These are phyloP conservation scores for Gonatopus flavifemur DNA, from an alignment of 1,140 invertebrate species.

Conservation along the genomic window DNA sequence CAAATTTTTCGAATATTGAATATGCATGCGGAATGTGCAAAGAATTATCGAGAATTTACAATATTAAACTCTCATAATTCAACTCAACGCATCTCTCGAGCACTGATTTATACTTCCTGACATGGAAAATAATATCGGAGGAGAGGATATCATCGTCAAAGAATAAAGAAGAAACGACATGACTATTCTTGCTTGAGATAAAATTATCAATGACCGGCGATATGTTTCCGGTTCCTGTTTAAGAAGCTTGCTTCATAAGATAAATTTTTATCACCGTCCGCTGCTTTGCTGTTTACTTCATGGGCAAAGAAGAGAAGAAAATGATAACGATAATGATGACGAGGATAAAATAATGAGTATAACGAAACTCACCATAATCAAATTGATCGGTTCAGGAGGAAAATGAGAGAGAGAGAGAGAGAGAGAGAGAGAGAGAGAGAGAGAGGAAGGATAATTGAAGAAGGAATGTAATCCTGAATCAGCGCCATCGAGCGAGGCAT, in stretches of 20 bases:
- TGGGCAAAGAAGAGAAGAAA: conserved; percentile 29
- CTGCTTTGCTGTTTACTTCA: conserved; percentile 25
- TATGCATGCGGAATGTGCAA: no score
- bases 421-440: conserved; percentile 18
- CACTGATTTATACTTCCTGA: no score
- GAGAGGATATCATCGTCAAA: no score
- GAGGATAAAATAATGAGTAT: no score
- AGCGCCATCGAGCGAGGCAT: conserved; percentile 27
- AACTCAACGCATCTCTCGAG: no score
- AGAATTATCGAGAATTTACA: no score
- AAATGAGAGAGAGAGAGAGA: conserved; percentile 16
- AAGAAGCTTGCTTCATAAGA: conserved; percentile 45
- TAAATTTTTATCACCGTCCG: conserved; percentile 42
- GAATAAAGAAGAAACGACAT: no score
- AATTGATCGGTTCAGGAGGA: not conserved
- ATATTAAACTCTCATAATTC: no score
- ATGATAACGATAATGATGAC: conserved; percentile 13
- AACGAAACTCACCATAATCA: no score
- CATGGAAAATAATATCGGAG: conserved; percentile 16
- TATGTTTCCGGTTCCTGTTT: conserved; percentile 54
- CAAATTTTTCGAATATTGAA: no score
- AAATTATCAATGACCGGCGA: conserved; percentile 33
- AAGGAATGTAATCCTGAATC: conserved; percentile 32
- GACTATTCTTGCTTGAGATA: conserved; percentile 45
- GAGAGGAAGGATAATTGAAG: conserved; percentile 29